Evolutionary conservation across 1,140 invertebrate species (phyloP).

Genomic region (Drosophila obscura): DNA sequence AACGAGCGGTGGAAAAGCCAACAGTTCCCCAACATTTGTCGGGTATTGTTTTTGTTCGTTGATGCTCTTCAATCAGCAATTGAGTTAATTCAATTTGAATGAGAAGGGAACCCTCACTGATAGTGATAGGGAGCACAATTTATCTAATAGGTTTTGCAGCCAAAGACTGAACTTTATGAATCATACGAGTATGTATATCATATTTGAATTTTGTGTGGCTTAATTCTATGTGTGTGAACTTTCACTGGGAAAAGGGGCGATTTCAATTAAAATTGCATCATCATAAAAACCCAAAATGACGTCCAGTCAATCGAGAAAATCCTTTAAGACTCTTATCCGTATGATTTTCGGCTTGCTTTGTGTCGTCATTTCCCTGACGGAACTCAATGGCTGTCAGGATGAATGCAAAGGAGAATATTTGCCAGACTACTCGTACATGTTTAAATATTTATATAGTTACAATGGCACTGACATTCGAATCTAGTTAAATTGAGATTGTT

Average conservation of each 20-base stretch:
- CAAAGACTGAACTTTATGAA: too few species aligned
- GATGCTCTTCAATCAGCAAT: constrained; percentile 54
- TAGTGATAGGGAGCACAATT: constrained; percentile 7
- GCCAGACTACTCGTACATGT: constrained; percentile 12
- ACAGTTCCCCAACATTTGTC: constrained; percentile 12
- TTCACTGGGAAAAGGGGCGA: constrained; percentile 2
- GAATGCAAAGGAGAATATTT: constrained; percentile 20
- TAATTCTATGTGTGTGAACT: not conserved
- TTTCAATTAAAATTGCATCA: constrained; percentile 16
- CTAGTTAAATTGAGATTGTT: constrained; percentile 41
- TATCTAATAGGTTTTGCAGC: not conserved
- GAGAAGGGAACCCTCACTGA: constrained; percentile 12
- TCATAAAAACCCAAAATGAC: not conserved
- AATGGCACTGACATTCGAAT: constrained; percentile 34
- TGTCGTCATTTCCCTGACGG: too few species aligned
- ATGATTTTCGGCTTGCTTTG: constrained; percentile 19
- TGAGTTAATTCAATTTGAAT: constrained; percentile 45
- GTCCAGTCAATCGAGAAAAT: constrained; percentile 18
- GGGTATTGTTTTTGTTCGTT: constrained; percentile 31
- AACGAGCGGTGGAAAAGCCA: constrained; percentile 25
- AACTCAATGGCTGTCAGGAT: not conserved
- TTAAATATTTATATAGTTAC: constrained; percentile 51
- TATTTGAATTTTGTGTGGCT: too few species aligned
- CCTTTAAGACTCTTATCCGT: constrained; percentile 12
- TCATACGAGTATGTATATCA: too few species aligned